phyloP scores from a whole-genome alignment of 2,113 vertebrate species.

The Anolis sagrei region DNA sequence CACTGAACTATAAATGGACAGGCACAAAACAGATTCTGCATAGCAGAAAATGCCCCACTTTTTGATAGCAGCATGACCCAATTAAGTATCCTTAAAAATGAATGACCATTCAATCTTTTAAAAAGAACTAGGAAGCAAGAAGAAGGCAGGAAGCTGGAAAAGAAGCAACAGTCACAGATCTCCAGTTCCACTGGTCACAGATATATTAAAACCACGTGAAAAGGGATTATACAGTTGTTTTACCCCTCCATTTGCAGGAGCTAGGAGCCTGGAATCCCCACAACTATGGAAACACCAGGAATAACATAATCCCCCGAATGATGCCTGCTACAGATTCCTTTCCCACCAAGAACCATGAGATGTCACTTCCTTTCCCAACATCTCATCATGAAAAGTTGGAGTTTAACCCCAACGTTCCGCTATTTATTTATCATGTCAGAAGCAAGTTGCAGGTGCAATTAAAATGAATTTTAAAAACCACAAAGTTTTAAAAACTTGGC shows the following conservation, averaged over 20 bases:
- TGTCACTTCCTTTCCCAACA: too few relatives aligned
- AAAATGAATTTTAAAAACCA: too few relatives aligned
- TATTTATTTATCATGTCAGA: too few relatives aligned
- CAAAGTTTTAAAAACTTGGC: too few relatives aligned
- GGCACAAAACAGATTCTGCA: slow-evolving; percentile 67
- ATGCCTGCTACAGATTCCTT: too few relatives aligned
- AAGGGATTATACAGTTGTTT: slow-evolving; percentile 39
- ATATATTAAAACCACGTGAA: slow-evolving; percentile 42
- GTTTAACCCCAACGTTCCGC: too few relatives aligned
- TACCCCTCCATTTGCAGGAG: slow-evolving; percentile 32
- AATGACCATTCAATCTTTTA: slow-evolving; percentile 48
- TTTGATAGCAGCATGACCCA: slow-evolving; percentile 41
- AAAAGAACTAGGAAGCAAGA: slow-evolving; percentile 62
- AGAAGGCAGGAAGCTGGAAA: slow-evolving; percentile 34
- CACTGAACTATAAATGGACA: slow-evolving; percentile 67
- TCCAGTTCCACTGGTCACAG: slow-evolving; percentile 34
- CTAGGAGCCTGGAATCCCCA: too few relatives aligned
- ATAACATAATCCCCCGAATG: too few relatives aligned
- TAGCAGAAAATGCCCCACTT: slow-evolving; percentile 59
- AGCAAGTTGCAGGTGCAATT: too few relatives aligned
- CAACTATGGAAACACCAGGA: too few relatives aligned
- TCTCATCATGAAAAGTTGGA: too few relatives aligned
- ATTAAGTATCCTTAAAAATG: slow-evolving; percentile 62
- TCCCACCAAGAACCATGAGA: too few relatives aligned
- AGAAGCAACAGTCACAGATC: slow-evolving; percentile 46